Percentiles rank a stretch among this genome's conserved stretches.
These are phyloP conservation scores for Stegastes partitus DNA, from an alignment of 2,113 vertebrate species.

Conservation along the genomic window DNA sequence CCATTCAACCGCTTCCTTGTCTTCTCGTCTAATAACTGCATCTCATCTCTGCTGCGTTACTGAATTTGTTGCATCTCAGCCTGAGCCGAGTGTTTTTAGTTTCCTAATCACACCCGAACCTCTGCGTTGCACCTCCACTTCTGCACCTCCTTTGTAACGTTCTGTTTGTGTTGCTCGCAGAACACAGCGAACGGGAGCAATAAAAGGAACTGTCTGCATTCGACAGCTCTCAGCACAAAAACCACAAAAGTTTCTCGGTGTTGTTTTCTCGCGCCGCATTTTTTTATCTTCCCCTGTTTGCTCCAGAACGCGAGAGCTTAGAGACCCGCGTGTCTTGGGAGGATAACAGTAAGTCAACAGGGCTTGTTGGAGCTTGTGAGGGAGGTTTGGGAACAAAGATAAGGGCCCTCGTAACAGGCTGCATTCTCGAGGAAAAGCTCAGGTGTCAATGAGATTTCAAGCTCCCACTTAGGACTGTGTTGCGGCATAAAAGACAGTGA, in stretches of 20 bases:
- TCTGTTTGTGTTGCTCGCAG: no score
- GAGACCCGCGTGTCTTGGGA: slow-evolving; percentile 40
- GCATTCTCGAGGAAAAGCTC: slow-evolving; percentile 13
- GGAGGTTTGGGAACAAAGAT: slow-evolving; percentile 58
- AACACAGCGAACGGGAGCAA: slow-evolving; percentile 3
- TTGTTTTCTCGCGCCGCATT: slow-evolving; percentile 18
- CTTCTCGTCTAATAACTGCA: no score
- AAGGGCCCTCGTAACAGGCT: slow-evolving; percentile 37
- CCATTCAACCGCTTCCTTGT: no score
- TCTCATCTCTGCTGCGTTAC: no score
- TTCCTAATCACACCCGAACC: no score
- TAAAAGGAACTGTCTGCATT: slow-evolving; percentile 5
- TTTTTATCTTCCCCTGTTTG: slow-evolving; percentile 33
- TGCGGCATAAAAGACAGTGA: slow-evolving; percentile 6
- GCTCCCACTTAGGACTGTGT: slow-evolving; percentile 1
- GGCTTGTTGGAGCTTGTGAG: slow-evolving; percentile 31
- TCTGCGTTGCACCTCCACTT: no score
- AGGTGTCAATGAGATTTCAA: slow-evolving; percentile 60
- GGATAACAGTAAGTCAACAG: slow-evolving; percentile 59
- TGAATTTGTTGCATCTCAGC: no score
- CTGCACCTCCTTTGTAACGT: no score
- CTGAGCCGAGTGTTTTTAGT: no score
- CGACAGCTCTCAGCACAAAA: background rate
- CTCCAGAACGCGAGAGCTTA: slow-evolving; percentile 39
- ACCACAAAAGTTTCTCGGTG: background rate